These are phyloP conservation scores for fruit fly (Drosophila melanogaster) DNA, from an alignment of 1,140 invertebrate genomes.

Conservation along the genomic window Release_6_plus_ISO1_MT NT_033779.5:12322501-12323000, in stretches of 20 bases:
- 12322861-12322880: slow-evolving; percentile 77
- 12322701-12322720: slow-evolving; percentile 9
- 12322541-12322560: neutral
- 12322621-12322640: slow-evolving; percentile 47
- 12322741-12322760: slow-evolving; percentile 79
- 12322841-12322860: slow-evolving; percentile 58
- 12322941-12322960: slow-evolving; percentile 71
- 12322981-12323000: slow-evolving; percentile 31
- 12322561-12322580: slow-evolving; percentile 14
- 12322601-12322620: slow-evolving; percentile 63
- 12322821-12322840: neutral
- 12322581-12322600: slow-evolving; percentile 21
- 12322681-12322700: slow-evolving; percentile 73
- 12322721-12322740: slow-evolving; percentile 61
- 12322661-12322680: slow-evolving; percentile 47
- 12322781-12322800: slow-evolving; percentile 79
- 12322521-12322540: neutral
- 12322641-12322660: slow-evolving; percentile 33
- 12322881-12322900: slow-evolving; percentile 58
- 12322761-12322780: slow-evolving; percentile 79
- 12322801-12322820: slow-evolving; percentile 39
- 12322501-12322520: slow-evolving; percentile 1
- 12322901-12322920: slow-evolving; percentile 20
- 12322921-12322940: slow-evolving; percentile 65
- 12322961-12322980: slow-evolving; percentile 3